These are phyloP conservation scores for Sycobia sp. DNA, from an alignment of 1,140 invertebrate species.

Conservation along the genomic window DNA sequence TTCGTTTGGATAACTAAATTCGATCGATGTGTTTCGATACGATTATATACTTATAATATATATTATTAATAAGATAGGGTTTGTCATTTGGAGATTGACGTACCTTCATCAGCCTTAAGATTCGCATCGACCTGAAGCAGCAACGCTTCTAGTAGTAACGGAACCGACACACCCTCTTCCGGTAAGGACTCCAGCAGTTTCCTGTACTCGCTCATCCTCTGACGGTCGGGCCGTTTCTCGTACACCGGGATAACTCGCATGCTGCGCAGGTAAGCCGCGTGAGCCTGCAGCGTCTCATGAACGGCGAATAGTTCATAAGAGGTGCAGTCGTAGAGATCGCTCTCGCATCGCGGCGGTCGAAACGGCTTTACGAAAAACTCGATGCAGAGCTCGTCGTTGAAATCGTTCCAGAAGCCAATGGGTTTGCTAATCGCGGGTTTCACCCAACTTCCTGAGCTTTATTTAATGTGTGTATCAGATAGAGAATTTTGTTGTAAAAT, in stretches of 20 bases:
- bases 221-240: conserved; percentile 39
- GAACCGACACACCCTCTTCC: conserved; percentile 56
- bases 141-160: conserved; percentile 58
- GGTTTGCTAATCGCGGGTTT: no score
- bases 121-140: conserved; percentile 49
- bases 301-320: conserved; percentile 62
- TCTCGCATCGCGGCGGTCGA: neutral
- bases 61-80: no score
- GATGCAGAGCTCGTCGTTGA: neutral
- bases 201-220: conserved; percentile 46
- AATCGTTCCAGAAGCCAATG: conserved; percentile 13
- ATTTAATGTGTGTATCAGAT: no score
- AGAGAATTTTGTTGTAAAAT: no score
- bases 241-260: conserved; percentile 52
- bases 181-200: conserved; percentile 51
- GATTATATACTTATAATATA: neutral
- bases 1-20: no score
- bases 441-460: no score
- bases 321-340: conserved; percentile 60
- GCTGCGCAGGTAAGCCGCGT: conserved; percentile 58
- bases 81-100: no score
- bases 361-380: neutral
- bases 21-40: neutral
- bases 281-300: conserved; percentile 59
- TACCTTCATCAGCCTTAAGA: conserved; percentile 14